These are phyloP conservation scores for Polypedilum pembai DNA, from an alignment of 1,140 invertebrate genomes.

Conservation along the genomic window DNA sequence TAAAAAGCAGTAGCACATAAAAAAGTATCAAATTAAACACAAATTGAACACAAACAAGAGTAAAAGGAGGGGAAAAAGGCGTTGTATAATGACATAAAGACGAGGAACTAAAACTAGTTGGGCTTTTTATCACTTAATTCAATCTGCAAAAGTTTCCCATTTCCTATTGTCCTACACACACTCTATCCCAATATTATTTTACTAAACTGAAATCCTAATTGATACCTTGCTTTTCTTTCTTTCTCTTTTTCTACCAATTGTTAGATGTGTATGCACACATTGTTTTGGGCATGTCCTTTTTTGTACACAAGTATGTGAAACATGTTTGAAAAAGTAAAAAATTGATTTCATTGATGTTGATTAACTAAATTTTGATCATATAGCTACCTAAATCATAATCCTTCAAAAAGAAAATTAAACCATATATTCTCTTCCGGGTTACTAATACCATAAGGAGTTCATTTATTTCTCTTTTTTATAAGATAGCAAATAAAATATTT, in stretches of 20 bases:
- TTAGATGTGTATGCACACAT: background rate
- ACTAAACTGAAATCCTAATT: background rate
- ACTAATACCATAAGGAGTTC: background rate
- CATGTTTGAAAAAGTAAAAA: background rate
- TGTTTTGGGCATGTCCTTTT: background rate
- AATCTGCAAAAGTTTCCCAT: background rate
- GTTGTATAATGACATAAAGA: background rate
- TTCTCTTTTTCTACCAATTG: background rate
- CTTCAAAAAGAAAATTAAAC: background rate
- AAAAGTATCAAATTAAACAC: constrained; percentile 21
- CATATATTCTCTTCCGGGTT: background rate
- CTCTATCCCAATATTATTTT: background rate
- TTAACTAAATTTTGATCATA: background rate
- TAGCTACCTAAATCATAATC: background rate
- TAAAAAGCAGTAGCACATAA: background rate
- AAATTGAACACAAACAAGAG: constrained; percentile 9
- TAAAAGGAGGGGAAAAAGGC: background rate
- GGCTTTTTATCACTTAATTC: constrained; percentile 26
- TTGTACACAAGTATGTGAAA: background rate
- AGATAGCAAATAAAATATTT: background rate
- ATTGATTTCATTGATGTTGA: background rate
- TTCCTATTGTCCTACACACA: background rate
- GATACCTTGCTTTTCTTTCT: background rate
- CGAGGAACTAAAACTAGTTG: constrained; percentile 5
- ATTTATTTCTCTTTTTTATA: too few relatives aligned